A percentile compares a stretch with the other conserved stretches of the same genome.
Conservation (phyloP, 2,888 invertebrate genomes). For the Beris chalybata region DNA sequence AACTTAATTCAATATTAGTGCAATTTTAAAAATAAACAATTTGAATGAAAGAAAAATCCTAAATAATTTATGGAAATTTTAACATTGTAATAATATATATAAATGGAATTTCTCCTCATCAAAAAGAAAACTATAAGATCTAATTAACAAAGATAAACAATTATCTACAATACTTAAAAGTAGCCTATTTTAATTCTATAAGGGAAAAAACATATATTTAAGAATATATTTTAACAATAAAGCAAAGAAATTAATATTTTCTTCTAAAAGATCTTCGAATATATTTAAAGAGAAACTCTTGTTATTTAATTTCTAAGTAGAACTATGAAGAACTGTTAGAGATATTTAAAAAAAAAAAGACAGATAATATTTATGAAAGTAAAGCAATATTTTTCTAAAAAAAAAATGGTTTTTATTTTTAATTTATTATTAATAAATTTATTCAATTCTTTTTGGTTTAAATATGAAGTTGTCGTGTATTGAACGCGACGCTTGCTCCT, state of each 20-base stretch:
- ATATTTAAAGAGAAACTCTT: constrained; percentile 20
- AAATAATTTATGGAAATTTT: constrained; percentile 7
- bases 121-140: not conserved
- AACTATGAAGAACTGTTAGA: constrained; percentile 30
- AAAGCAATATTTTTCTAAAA: constrained; percentile 35
- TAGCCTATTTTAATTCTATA: too few species aligned
- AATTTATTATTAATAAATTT: not conserved
- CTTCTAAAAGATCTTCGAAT: constrained; percentile 6
- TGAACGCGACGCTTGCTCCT: too few species aligned
- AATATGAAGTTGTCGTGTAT: too few species aligned
- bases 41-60: constrained; percentile 5
- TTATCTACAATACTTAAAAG: constrained; percentile 1
- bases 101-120: not conserved
- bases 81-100: not conserved
- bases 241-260: constrained; percentile 1
- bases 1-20: not conserved
- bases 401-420: not conserved
- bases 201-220: not conserved
- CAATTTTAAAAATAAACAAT: constrained; percentile 8
- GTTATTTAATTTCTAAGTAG: constrained; percentile 36
- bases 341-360: constrained; percentile 21
- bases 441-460: too few species aligned
- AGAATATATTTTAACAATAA: constrained; percentile 3
- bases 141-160: constrained; percentile 7
- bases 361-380: constrained; percentile 32